Evolutionary conservation across 2,888 invertebrate species (phyloP).

Genomic region (Cryptus viduatorius): DNA sequence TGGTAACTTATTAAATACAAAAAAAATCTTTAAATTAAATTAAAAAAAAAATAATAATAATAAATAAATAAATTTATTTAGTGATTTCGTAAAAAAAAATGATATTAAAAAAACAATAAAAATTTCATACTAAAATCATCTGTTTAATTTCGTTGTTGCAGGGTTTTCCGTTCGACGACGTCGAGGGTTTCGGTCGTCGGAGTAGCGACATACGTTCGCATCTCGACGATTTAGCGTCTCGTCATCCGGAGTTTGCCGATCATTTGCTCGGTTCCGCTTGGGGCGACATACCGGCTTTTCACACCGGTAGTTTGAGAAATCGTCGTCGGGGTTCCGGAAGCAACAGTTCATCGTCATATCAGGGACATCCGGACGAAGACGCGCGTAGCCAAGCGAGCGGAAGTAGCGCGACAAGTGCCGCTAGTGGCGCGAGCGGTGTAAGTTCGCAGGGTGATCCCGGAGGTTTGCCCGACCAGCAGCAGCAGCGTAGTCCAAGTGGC

Average conservation of each 20-base stretch:
- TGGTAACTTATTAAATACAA: not conserved
- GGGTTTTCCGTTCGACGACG: constrained; percentile 89
- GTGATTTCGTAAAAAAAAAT: not conserved
- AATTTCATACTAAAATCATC: constrained; percentile 25
- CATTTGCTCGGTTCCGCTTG: constrained; percentile 86
- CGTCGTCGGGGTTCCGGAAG: constrained; percentile 77
- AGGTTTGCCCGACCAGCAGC: constrained; percentile 27
- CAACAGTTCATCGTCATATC: constrained; percentile 69
- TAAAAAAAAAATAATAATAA: not conserved
- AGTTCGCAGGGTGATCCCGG: constrained; percentile 80
- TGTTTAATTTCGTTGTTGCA: constrained; percentile 72
- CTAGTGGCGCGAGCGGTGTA: constrained; percentile 80
- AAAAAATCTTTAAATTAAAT: constrained; percentile 2
- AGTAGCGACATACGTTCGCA: constrained; percentile 85
- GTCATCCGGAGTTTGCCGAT: constrained; percentile 92
- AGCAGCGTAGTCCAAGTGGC: constrained; percentile 11
- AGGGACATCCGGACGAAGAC: constrained; percentile 81
- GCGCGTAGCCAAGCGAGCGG: constrained; percentile 81
- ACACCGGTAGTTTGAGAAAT: constrained; percentile 73
- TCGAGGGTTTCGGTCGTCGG: constrained; percentile 86
- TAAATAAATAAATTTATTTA: not conserved
- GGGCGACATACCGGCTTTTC: constrained; percentile 79
- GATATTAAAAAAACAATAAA: not conserved
- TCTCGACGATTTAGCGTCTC: constrained; percentile 90
- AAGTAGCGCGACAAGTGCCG: constrained; percentile 80